A percentile compares a stretch with the other conserved stretches of the same genome.
Conservation (phyloP, 2,113 vertebrate genomes). For the Tachysurus fulvidraco region DNA sequence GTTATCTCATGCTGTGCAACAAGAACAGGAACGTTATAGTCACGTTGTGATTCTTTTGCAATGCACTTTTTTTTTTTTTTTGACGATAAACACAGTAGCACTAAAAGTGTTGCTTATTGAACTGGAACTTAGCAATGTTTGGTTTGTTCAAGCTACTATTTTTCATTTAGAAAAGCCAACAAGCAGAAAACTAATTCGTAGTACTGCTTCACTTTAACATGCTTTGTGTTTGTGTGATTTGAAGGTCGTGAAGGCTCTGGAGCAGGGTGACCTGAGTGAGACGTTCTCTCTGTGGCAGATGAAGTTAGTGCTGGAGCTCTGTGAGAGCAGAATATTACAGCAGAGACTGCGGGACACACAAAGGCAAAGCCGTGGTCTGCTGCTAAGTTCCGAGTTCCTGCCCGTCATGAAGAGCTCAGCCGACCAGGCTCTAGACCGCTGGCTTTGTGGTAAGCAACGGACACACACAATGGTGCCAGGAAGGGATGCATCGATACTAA, state of each 20-base stretch:
- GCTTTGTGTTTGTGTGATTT: background rate
- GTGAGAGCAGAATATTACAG: slow-evolving; percentile 82
- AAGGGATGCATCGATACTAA: background rate
- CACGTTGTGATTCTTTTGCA: background rate
- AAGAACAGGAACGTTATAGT: background rate
- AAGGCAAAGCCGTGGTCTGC: slow-evolving; percentile 69
- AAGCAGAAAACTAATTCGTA: background rate
- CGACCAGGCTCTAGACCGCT: slow-evolving; percentile 84
- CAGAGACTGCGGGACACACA: slow-evolving; percentile 68
- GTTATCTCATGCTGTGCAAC: background rate
- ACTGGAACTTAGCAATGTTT: background rate
- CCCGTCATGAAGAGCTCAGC: slow-evolving; percentile 91
- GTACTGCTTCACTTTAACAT: background rate
- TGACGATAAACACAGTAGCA: background rate
- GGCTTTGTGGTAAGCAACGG: slow-evolving; percentile 82
- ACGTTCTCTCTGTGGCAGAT: slow-evolving; percentile 93
- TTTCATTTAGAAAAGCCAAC: background rate
- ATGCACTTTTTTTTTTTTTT: background rate
- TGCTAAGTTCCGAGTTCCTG: slow-evolving; percentile 91
- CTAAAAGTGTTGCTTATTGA: background rate
- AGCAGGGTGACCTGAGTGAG: slow-evolving; percentile 77
- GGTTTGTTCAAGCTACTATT: background rate
- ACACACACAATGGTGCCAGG: too few relatives aligned
- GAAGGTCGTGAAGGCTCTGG: slow-evolving; percentile 72
- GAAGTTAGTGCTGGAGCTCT: slow-evolving; percentile 89